Percentiles rank a stretch among this genome's conserved stretches.
These are phyloP conservation scores for Myopa testacea DNA, from an alignment of 2,888 invertebrate genomes.

Conservation along the genomic window DNA sequence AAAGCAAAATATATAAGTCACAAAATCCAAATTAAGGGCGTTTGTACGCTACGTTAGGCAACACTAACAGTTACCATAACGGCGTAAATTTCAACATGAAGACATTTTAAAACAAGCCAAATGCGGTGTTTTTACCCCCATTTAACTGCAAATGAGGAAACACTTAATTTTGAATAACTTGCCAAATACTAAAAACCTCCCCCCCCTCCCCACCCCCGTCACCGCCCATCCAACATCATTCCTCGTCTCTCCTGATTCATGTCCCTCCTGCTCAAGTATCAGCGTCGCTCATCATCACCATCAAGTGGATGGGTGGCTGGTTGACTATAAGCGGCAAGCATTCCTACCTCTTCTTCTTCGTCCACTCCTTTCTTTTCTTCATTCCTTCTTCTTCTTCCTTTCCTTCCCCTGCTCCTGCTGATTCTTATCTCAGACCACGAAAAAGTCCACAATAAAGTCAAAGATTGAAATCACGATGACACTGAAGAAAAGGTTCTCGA, in stretches of 20 bases:
- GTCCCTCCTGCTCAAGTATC: neutral
- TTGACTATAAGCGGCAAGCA: neutral
- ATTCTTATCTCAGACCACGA: neutral
- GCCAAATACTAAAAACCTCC: too few relatives aligned
- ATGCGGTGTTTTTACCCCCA: too few relatives aligned
- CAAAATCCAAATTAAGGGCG: neutral
- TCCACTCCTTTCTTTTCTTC: neutral
- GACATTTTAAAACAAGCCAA: neutral
- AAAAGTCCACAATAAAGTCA: constrained; percentile 25
- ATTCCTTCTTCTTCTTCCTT: neutral
- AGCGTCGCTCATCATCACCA: neutral
- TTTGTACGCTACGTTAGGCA: neutral
- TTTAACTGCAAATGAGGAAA: neutral
- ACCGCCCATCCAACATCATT: neutral
- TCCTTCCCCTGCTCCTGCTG: neutral
- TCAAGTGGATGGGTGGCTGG: neutral
- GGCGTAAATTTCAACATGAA: constrained; percentile 3
- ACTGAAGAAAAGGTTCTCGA: neutral
- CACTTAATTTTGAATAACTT: constrained; percentile 17
- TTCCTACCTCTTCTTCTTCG: neutral
- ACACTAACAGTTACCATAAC: neutral
- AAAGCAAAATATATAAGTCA: neutral
- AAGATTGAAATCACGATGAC: constrained; percentile 27
- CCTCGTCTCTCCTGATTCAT: neutral
- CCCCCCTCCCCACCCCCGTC: neutral